Evolutionary conservation across 2,888 invertebrate species (phyloP).

Genomic region (Parnassius smintheus): DNA sequence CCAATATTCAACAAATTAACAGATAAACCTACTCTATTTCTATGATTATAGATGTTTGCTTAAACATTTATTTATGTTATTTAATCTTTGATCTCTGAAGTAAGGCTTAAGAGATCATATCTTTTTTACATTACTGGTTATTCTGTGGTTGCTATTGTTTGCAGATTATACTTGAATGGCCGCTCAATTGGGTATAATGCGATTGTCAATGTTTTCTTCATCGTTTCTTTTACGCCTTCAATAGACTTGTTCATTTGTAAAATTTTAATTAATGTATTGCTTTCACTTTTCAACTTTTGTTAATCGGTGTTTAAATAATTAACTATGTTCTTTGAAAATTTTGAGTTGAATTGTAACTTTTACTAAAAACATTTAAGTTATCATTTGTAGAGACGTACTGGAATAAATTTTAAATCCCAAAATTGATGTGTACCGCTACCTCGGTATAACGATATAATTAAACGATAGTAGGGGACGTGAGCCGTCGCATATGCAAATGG

Average conservation of each 20-base stretch:
- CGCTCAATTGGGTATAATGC: slow-evolving; percentile 39
- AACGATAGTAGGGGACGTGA: slow-evolving; percentile 40
- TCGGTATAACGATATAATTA: slow-evolving; percentile 47
- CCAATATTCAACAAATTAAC: too few relatives aligned
- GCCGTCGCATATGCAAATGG: slow-evolving; percentile 59
- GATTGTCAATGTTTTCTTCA: slow-evolving; percentile 45
- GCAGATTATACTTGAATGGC: slow-evolving; percentile 46
- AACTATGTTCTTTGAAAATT: too few relatives aligned
- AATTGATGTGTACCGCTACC: slow-evolving; percentile 29
- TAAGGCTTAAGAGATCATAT: slow-evolving; percentile 38
- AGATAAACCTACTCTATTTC: too few relatives aligned
- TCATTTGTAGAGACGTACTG: neutral
- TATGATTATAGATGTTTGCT: too few relatives aligned
- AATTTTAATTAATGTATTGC: slow-evolving; percentile 59
- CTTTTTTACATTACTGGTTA: slow-evolving; percentile 36
- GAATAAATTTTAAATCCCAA: neutral
- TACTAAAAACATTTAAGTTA: too few relatives aligned
- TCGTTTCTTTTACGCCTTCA: slow-evolving; percentile 46
- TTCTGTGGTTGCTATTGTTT: slow-evolving; percentile 51
- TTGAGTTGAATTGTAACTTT: too few relatives aligned
- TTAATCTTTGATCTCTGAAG: slow-evolving; percentile 19
- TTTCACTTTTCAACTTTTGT: slow-evolving; percentile 42
- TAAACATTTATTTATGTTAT: neutral
- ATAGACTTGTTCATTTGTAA: slow-evolving; percentile 54
- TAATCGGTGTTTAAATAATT: too few relatives aligned